These are phyloP conservation scores for Equus quagga DNA, from an alignment of 2,113 vertebrate genomes.

Conservation along the genomic window DNA sequence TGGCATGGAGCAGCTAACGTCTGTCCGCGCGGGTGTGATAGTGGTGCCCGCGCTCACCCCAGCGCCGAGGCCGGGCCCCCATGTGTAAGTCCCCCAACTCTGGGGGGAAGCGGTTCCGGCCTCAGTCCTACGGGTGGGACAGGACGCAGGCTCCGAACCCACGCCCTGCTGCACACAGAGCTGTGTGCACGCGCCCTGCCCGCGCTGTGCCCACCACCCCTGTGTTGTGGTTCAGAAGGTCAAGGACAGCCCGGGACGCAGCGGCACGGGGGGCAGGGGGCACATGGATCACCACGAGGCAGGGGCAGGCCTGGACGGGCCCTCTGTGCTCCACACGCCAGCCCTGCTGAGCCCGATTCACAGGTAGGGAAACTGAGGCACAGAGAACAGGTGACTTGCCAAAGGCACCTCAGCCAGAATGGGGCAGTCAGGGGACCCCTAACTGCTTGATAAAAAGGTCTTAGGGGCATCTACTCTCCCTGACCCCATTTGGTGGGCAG, in stretches of 20 bases:
- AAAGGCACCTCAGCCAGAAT: not conserved
- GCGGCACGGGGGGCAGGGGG: too few relatives aligned
- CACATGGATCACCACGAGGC: too few relatives aligned
- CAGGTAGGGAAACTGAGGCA: not conserved
- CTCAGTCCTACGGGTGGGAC: too few relatives aligned
- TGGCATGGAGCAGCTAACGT: not conserved
- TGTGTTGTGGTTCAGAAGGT: too few relatives aligned
- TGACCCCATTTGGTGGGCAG: not conserved
- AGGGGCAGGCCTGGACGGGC: too few relatives aligned
- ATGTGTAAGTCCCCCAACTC: not conserved
- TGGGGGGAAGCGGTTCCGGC: not conserved
- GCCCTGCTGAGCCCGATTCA: not conserved
- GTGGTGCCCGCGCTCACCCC: not conserved
- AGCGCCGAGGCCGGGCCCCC: rapidly evolving
- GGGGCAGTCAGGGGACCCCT: not conserved
- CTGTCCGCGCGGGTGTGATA: not conserved
- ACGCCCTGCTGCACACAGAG: rapidly evolving
- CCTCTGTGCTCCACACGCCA: not conserved
- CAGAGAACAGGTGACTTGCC: not conserved
- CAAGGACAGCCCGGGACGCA: too few relatives aligned
- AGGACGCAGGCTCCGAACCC: not conserved
- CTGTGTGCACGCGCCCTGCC: not conserved
- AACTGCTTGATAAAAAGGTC: not conserved
- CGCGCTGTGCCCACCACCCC: not conserved
- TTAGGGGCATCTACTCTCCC: not conserved